These are phyloP conservation scores for Grus americana DNA, from an alignment of 2,113 vertebrate genomes.

Conservation along the genomic window DNA sequence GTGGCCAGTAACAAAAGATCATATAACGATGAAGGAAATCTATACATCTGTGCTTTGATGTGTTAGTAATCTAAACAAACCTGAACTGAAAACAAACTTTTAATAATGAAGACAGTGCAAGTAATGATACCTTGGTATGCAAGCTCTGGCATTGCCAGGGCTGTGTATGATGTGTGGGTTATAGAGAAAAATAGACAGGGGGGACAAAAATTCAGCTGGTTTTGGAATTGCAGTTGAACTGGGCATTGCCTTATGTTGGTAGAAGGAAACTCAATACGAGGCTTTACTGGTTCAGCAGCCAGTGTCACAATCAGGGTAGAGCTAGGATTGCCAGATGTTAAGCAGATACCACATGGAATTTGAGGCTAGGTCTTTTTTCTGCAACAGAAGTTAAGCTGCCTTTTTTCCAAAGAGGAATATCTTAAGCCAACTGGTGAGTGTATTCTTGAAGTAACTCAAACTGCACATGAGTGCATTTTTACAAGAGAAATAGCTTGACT, in stretches of 20 bases:
- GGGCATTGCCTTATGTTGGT: background rate
- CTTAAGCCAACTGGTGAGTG: background rate
- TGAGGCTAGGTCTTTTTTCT: slow-evolving; percentile 19
- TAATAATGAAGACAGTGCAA: background rate
- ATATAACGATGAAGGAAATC: background rate
- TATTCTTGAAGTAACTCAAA: background rate
- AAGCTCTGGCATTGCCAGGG: background rate
- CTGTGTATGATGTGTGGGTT: background rate
- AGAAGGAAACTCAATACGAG: background rate
- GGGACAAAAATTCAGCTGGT: background rate
- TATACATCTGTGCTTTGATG: background rate
- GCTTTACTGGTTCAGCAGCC: slow-evolving; percentile 1
- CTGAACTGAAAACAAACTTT: background rate
- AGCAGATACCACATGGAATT: background rate
- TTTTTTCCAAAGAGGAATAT: background rate
- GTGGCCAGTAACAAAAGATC: background rate
- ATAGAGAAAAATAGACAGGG: background rate
- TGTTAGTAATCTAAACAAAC: background rate
- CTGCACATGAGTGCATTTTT: background rate
- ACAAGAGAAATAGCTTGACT: background rate
- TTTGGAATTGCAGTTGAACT: background rate
- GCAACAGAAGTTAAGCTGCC: slow-evolving; percentile 11
- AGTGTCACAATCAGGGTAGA: background rate
- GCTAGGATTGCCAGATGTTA: slow-evolving; percentile 10
- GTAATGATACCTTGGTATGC: background rate